Base-by-base conservation (phyloP, 2,113 vertebrate species). In the Asarcornis scutulata region DNA sequence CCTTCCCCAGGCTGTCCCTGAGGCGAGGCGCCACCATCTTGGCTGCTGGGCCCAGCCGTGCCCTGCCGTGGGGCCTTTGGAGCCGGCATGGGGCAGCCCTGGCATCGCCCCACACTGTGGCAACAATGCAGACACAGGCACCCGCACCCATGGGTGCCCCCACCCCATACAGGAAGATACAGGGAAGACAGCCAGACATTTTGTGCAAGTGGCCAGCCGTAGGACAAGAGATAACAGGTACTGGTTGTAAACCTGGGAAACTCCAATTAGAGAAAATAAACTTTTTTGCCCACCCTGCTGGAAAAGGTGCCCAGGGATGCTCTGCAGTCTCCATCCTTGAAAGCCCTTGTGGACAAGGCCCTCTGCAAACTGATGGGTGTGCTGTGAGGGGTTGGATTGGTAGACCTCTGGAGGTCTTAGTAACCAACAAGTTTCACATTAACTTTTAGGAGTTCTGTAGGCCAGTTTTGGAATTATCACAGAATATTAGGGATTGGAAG, bases 291-390 rank as follows among this genome's bases (percentile, higher is more conserved):
- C 6, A 38, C 31, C 17, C 38, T 42, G 63, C 12, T 20, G 27
- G 36, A 42, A 42, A 27, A 5, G 17, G 12, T 42, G 38, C 17
- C 38, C 12, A 42, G 63, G 40, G 15, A 16, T 34, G 17, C 11
- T 50, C 36, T 13, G 26, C 53, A 34, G 25, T 29, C 13, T 59
- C 11, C 16, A 31, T 73, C 13, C 17, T 16, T 46, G 55, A 26
- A n/a, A 36, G 5, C 8, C 15, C 56, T 4, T 4, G 4, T 12
- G 9, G 7, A 15, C 13, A 13, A 44, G 22, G 6, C 0, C 0
- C 14, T 74, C 7, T 0, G 3, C 12, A 52, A 3, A 5, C 13
- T 18, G 12, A 26, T 48, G 20, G 23, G 53, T 7, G 14, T 72
- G 11, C 32, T 58, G 15, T n/a, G 23, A 44, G 6, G 18, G 25